Evolutionary conservation across 1,140 invertebrate species (phyloP).

Genomic region (Aricia agestis): DNA sequence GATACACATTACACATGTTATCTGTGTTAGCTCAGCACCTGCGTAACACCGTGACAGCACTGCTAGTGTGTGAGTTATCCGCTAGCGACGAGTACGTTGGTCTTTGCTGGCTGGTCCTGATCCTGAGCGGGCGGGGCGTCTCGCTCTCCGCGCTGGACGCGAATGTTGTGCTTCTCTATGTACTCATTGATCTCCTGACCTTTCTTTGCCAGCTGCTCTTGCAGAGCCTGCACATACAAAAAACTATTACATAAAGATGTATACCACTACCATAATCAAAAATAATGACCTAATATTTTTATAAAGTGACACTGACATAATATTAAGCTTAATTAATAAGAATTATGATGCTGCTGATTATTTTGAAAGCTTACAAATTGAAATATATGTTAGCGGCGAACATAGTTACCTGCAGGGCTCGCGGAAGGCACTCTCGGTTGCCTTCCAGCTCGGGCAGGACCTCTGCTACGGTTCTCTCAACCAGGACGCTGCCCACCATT

Average conservation of each 20-base stretch:
- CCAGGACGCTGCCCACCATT: constrained; percentile 94
- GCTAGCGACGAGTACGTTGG: constrained; percentile 78
- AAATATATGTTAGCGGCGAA: neutral
- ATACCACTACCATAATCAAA: too few relatives aligned
- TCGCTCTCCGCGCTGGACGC: constrained; percentile 81
- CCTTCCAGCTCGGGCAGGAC: constrained; percentile 89
- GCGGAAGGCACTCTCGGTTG: constrained; percentile 90
- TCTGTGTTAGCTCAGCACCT: too few relatives aligned
- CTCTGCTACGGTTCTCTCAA: constrained; percentile 94
- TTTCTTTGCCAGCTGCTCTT: constrained; percentile 89
- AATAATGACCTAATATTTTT: too few relatives aligned
- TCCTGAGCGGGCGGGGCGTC: constrained; percentile 43
- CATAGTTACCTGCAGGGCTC: constrained; percentile 80
- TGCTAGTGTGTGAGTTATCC: constrained; percentile 37
- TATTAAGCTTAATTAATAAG: too few relatives aligned
- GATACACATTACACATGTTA: too few relatives aligned
- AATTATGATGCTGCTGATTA: too few relatives aligned
- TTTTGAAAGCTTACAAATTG: too few relatives aligned
- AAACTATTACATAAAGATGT: neutral
- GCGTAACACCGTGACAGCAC: neutral
- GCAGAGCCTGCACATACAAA: constrained; percentile 78
- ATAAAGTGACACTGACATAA: too few relatives aligned
- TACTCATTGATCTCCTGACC: constrained; percentile 95
- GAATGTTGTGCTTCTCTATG: constrained; percentile 93
- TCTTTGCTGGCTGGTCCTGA: constrained; percentile 69